phyloP scores from a whole-genome alignment of 2,113 vertebrate genomes.

The Odontesthes bonariensis region DNA sequence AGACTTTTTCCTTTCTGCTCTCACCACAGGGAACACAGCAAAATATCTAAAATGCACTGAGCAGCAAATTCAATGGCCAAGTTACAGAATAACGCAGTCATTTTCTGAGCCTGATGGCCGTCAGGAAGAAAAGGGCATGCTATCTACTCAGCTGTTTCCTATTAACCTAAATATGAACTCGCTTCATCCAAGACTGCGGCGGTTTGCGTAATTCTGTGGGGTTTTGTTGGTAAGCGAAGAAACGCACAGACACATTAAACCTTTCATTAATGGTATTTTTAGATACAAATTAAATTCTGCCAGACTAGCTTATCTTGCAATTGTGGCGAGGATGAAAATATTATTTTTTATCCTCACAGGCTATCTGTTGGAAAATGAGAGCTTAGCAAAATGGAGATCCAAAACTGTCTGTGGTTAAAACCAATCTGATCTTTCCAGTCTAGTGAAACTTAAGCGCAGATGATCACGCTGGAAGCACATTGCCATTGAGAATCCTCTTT shows the following conservation, averaged over 20 bases:
- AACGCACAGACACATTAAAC: constrained; percentile 60
- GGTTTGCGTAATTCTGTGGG: constrained; percentile 44
- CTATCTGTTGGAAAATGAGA: constrained; percentile 58
- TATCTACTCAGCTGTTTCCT: constrained; percentile 59
- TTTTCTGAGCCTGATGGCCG: constrained; percentile 22
- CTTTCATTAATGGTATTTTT: constrained; percentile 77
- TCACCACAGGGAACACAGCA: constrained; percentile 25
- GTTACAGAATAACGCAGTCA: constrained; percentile 14
- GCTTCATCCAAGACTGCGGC: constrained; percentile 17
- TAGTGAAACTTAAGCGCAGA: constrained; percentile 17
- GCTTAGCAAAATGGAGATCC: constrained; percentile 34
- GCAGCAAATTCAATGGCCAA: constrained; percentile 24
- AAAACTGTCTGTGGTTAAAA: constrained; percentile 48
- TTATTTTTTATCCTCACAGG: constrained; percentile 30
- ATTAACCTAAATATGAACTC: constrained; percentile 68
- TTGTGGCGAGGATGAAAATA: constrained; percentile 58
- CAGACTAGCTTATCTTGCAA: constrained; percentile 49
- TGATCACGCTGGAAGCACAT: neutral
- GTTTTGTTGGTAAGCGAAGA: constrained; percentile 46
- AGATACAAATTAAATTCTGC: constrained; percentile 59
- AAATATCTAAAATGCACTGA: constrained; percentile 7
- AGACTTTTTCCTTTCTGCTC: constrained; percentile 21
- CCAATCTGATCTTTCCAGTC: constrained; percentile 43
- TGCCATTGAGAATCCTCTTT: neutral
- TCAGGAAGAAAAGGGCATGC: constrained; percentile 32